Conservation (phyloP, 2,888 invertebrate genomes). For the Nomada fucata region DNA sequence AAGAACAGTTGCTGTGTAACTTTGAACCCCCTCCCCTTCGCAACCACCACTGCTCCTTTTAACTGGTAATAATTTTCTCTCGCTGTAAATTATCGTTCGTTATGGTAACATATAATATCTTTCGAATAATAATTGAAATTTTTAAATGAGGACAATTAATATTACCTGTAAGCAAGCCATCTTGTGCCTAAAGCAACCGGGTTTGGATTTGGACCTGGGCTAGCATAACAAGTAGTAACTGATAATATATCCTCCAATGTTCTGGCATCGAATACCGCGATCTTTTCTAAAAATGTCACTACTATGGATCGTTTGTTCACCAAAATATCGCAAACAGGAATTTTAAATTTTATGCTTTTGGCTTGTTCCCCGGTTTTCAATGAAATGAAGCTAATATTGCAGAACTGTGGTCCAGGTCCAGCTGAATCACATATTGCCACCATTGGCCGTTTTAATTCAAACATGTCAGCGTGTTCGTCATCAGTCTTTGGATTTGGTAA, state of each 20-base stretch:
- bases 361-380: slow-evolving; percentile 92
- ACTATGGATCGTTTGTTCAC: slow-evolving; percentile 95
- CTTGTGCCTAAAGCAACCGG: slow-evolving; percentile 94
- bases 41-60: slow-evolving; percentile 93
- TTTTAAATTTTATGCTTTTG: slow-evolving; percentile 96
- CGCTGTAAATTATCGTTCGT: slow-evolving; percentile 87
- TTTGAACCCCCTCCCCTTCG: slow-evolving; percentile 93
- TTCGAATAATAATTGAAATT: neutral
- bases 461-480: slow-evolving; percentile 88
- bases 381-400: slow-evolving; percentile 93
- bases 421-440: slow-evolving; percentile 95
- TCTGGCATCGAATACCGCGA: slow-evolving; percentile 95
- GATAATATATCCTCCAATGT: slow-evolving; percentile 94
- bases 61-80: slow-evolving; percentile 91
- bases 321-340: slow-evolving; percentile 93
- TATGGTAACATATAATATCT: slow-evolving; percentile 62
- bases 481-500: slow-evolving; percentile 91
- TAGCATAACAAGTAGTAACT: slow-evolving; percentile 95
- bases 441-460: slow-evolving; percentile 92
- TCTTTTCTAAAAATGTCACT: slow-evolving; percentile 94
- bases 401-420: slow-evolving; percentile 91
- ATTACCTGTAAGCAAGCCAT: slow-evolving; percentile 89
- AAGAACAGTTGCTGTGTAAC: slow-evolving; percentile 96
- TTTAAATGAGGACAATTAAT: neutral
- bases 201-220: slow-evolving; percentile 92